phyloP scores from a whole-genome alignment of 2,113 vertebrate species.

The Phaethornis superciliosus region DNA sequence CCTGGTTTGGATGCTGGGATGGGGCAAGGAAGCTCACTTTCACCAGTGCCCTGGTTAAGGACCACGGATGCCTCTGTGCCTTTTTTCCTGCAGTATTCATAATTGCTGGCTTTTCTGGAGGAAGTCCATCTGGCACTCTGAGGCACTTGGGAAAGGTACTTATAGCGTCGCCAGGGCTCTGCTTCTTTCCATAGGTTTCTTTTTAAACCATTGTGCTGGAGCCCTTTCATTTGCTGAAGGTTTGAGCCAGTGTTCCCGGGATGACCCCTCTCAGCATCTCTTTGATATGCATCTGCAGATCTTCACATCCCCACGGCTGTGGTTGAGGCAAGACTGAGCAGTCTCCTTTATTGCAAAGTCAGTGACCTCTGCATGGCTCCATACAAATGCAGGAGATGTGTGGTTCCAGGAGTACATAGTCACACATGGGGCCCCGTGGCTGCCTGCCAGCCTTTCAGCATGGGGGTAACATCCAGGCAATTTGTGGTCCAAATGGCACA shows the following conservation, averaged over 20 bases:
- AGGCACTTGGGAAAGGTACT: conserved; percentile 33
- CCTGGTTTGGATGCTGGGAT: background rate
- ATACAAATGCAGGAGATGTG: background rate
- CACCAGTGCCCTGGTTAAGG: background rate
- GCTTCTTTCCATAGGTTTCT: conserved; percentile 30
- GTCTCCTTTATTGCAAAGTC: background rate
- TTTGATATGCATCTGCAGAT: conserved; percentile 17
- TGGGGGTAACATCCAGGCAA: background rate
- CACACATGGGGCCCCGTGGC: background rate
- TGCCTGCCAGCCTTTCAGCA: background rate
- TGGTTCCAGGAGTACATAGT: background rate
- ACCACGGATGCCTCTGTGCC: conserved; percentile 12
- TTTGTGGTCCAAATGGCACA: fast-evolving
- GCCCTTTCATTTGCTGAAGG: background rate
- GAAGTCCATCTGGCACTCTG: background rate
- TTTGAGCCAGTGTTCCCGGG: background rate
- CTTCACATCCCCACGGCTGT: background rate
- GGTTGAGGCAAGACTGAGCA: background rate
- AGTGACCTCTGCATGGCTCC: background rate
- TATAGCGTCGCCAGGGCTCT: background rate
- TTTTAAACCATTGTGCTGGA: conserved; percentile 34
- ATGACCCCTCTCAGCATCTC: background rate
- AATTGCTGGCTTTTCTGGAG: conserved; percentile 22
- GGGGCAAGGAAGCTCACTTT: background rate
- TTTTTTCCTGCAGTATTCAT: background rate